Conservation (phyloP, 1,140 invertebrate species). For the Wiebesia pumilae region DNA sequence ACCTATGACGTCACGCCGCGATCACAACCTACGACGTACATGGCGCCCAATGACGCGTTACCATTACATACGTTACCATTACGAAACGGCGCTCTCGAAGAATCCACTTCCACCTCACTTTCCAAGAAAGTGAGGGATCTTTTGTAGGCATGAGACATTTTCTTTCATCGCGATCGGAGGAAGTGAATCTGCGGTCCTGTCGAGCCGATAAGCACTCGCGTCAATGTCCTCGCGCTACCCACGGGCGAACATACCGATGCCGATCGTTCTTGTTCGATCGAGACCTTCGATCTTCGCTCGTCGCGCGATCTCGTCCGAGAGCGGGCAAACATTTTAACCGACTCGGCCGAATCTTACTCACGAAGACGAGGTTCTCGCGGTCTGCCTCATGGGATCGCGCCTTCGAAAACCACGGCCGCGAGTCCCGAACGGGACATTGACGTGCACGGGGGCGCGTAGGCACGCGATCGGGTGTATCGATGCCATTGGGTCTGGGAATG, state of each 20-base stretch:
- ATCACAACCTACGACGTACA: not conserved
- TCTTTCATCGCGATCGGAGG: not conserved
- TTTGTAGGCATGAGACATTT: not conserved
- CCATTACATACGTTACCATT: not conserved
- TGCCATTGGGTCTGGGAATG: not conserved
- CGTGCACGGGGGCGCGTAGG: not conserved
- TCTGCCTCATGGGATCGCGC: not conserved
- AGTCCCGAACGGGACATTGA: not conserved
- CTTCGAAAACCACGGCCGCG: not conserved
- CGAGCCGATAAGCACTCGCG: too few relatives aligned
- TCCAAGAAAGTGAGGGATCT: not conserved
- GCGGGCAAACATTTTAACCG: too few relatives aligned
- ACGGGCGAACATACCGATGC: too few relatives aligned
- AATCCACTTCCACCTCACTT: too few relatives aligned
- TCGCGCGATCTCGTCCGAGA: not conserved
- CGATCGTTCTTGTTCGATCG: not conserved
- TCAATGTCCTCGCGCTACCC: too few relatives aligned
- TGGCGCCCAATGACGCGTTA: not conserved
- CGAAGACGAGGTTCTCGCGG: not conserved
- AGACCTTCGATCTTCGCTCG: not conserved
- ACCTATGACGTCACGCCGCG: not conserved
- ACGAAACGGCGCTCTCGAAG: not conserved
- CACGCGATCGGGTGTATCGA: constrained; percentile 10
- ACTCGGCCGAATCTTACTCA: not conserved
- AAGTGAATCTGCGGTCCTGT: not conserved